Evolutionary conservation across 2,797 vertebrate species (phyloP).

Genomic region (Poecilia gillii): DNA sequence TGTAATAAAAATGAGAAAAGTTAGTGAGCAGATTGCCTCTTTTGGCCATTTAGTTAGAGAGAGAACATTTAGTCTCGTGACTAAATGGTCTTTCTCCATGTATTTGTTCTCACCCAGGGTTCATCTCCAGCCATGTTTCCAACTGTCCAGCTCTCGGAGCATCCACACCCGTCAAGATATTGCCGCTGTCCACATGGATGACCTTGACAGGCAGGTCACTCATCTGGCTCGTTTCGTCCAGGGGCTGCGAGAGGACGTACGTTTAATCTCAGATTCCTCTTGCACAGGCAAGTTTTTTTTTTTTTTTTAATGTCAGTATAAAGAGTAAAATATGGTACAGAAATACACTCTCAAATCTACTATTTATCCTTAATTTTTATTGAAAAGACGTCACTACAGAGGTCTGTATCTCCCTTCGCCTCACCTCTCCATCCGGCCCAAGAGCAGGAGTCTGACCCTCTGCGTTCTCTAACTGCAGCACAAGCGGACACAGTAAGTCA

Average conservation of each 20-base stretch:
- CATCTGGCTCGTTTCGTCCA: slow-evolving; percentile 99
- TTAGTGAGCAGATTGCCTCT: background rate
- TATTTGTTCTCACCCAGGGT: slow-evolving; percentile 85
- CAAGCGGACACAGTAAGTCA: slow-evolving; percentile 12
- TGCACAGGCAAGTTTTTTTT: background rate
- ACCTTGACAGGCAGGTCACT: slow-evolving; percentile 96
- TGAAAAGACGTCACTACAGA: background rate
- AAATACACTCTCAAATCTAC: background rate
- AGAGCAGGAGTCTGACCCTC: slow-evolving; percentile 87
- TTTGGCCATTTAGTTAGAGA: background rate
- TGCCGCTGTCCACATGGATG: slow-evolving; percentile 95
- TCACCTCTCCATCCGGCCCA: slow-evolving; percentile 95
- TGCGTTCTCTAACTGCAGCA: slow-evolving; percentile 82
- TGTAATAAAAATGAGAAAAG: background rate
- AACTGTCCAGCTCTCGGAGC: slow-evolving; percentile 94
- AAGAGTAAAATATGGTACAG: background rate
- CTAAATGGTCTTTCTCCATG: background rate
- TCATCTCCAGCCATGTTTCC: slow-evolving; percentile 98
- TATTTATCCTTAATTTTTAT: background rate
- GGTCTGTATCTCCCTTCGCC: slow-evolving; percentile 26
- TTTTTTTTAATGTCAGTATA: no score
- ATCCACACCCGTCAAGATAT: slow-evolving; percentile 91
- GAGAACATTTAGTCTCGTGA: background rate
- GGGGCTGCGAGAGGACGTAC: slow-evolving; percentile 77
- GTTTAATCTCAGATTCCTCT: background rate